Base-by-base conservation (phyloP, 2,888 invertebrate genomes). In the Oscheius sp. region DNA sequence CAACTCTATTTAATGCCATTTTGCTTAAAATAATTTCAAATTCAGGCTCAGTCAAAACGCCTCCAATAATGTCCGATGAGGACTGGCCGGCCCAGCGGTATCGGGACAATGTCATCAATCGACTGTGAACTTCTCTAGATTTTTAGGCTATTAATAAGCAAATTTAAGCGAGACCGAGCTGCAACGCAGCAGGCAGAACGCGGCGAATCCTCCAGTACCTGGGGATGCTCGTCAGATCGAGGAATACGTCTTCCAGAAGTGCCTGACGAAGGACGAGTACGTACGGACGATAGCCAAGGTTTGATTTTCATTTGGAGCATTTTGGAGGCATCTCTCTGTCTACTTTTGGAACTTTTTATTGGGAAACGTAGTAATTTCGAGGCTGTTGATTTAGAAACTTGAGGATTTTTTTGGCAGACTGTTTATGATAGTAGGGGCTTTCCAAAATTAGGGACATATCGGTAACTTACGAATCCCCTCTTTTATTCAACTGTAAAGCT, bases 211-310 rank as follows among this genome's bases (percentile, higher is more conserved):
- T 37, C 88, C 88, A 7, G 88, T 88, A 29, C 88, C 86, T 11
- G 87, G 87, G 11, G 86, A 87, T 75, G 87, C 87, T 0, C 76
- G 87, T 53, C 87, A 88, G 72, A 87, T 88, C 32, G 88, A 88
- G 75, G 88, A 88, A 63, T 88, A 88, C 76, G 88, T 88, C 29
- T 88, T 88, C 77, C 86, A 88, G 72, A 88, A 88, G 75, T 88
- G 88, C 66, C 78, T 81, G 71, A 83, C 85, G 74, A 88, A 88
- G 75, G 88, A 88, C 74, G 88, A 88, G 71, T 88, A 88, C 76
- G 88, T 88, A 88, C 70, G 88, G 42, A 88, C 88, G 7, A 88
- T 88, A 60, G 87, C 88, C 53, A 88, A 88, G 78, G 88, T 79
- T 21, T n/a, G 58, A 21, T 9, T 13, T 32, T n/a, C 32, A 32